These are phyloP conservation scores for Malurus elegans DNA, from an alignment of 2,113 vertebrate genomes.

Conservation along the genomic window DNA sequence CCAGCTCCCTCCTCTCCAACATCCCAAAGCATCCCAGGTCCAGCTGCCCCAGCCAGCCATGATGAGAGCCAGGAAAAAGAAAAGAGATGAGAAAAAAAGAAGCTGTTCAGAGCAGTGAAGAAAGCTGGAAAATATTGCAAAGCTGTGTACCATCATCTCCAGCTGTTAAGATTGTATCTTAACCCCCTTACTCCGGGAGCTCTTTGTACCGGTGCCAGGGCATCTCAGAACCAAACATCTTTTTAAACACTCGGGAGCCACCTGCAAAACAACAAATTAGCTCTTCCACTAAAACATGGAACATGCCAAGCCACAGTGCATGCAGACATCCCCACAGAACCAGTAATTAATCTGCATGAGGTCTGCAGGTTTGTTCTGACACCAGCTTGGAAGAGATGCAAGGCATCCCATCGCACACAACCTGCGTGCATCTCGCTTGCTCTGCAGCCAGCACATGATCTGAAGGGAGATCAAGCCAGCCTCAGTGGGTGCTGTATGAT, in stretches of 20 bases:
- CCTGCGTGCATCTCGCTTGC: fast-evolving
- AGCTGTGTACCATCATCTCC: neutral
- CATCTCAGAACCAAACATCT: neutral
- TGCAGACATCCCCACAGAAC: neutral
- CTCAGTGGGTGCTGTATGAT: neutral
- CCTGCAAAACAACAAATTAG: neutral
- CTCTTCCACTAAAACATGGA: neutral
- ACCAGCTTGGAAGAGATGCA: neutral
- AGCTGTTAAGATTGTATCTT: neutral
- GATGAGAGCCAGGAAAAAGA: neutral
- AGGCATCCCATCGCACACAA: neutral
- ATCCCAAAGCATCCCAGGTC: neutral
- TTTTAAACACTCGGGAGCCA: neutral
- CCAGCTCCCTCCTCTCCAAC: neutral
- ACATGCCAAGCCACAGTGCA: fast-evolving
- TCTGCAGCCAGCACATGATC: neutral
- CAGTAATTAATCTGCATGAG: neutral
- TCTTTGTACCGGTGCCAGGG: neutral
- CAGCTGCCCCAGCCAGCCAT: neutral
- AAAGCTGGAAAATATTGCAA: neutral
- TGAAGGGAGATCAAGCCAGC: neutral
- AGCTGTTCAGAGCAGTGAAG: neutral
- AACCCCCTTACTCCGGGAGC: neutral
- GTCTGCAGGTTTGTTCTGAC: neutral
- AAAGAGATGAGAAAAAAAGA: neutral